Evolutionary conservation across 2,888 invertebrate genomes (phyloP).

Genomic region (Drosophila differens): DNA sequence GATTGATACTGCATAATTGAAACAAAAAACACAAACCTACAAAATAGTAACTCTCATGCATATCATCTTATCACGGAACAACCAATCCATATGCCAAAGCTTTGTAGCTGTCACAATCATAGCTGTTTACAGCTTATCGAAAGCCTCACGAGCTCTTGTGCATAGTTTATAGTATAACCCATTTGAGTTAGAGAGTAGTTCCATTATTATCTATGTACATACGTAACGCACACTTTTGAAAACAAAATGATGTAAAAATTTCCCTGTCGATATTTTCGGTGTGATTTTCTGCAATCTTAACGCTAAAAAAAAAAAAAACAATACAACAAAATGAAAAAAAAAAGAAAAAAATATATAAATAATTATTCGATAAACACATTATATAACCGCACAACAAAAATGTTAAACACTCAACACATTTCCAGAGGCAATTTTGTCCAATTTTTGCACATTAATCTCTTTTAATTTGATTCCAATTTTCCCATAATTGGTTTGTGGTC

Average conservation of each 20-base stretch:
- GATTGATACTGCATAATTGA: not conserved
- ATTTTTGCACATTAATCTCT: not conserved
- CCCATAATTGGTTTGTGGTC: not conserved
- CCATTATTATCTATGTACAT: not conserved
- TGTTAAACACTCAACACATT: slow-evolving; percentile 23
- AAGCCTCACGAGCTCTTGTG: slow-evolving; percentile 4
- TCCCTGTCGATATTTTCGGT: slow-evolving; percentile 76
- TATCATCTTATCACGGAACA: not conserved
- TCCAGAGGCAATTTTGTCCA: slow-evolving; percentile 10
- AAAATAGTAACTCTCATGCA: not conserved
- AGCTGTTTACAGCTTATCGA: not conserved
- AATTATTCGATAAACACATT: slow-evolving; percentile 26
- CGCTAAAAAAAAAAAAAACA: slow-evolving; percentile 61
- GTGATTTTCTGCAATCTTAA: slow-evolving; percentile 85
- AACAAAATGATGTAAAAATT: not conserved
- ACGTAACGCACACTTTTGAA: not conserved
- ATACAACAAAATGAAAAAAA: not conserved
- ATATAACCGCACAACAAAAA: slow-evolving; percentile 49
- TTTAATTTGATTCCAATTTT: not conserved
- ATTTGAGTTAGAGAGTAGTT: slow-evolving; percentile 1
- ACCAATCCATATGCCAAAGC: not conserved
- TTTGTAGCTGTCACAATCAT: slow-evolving; percentile 3
- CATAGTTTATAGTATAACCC: not conserved
- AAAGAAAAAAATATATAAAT: slow-evolving; percentile 12
- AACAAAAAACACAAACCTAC: not conserved